A percentile compares a stretch with the other conserved stretches of the same genome.
Evolutionary conservation across 2,888 invertebrate species (phyloP).

Genomic region (Pammene fasciana): DNA sequence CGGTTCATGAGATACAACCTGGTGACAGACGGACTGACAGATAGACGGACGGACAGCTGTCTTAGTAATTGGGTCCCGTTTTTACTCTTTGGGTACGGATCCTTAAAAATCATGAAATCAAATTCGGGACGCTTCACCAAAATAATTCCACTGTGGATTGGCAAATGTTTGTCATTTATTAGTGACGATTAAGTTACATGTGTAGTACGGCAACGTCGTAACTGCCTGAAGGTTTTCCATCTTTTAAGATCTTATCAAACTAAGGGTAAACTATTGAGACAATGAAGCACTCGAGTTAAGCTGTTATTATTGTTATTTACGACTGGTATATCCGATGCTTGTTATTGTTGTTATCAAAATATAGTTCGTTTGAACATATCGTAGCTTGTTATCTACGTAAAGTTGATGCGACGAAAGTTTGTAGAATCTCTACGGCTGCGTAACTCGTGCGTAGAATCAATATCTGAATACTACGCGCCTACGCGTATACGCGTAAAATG

Average conservation of each 20-base stretch:
- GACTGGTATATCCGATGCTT: conserved; percentile 8
- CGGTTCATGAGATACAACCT: too few species aligned
- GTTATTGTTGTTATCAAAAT: conserved; percentile 8
- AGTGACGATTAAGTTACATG: not conserved
- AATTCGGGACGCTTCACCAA: too few species aligned
- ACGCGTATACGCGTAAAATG: too few species aligned
- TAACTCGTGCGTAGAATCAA: not conserved
- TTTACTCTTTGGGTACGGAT: too few species aligned
- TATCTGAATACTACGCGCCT: too few species aligned
- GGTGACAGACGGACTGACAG: too few species aligned
- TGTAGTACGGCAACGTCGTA: not conserved
- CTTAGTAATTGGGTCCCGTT: too few species aligned
- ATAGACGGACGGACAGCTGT: too few species aligned
- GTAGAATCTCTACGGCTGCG: not conserved
- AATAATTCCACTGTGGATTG: not conserved
- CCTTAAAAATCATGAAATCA: too few species aligned
- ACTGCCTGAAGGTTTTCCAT: not conserved
- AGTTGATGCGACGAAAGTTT: not conserved
- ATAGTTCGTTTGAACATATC: not conserved
- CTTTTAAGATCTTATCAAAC: not conserved
- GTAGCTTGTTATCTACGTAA: not conserved
- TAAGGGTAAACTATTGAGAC: not conserved
- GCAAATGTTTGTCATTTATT: not conserved
- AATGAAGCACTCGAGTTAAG: conserved; percentile 6
- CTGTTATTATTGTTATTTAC: conserved; percentile 6